Conservation (phyloP, 2,888 invertebrate species). For the Gortyna flavago region DNA sequence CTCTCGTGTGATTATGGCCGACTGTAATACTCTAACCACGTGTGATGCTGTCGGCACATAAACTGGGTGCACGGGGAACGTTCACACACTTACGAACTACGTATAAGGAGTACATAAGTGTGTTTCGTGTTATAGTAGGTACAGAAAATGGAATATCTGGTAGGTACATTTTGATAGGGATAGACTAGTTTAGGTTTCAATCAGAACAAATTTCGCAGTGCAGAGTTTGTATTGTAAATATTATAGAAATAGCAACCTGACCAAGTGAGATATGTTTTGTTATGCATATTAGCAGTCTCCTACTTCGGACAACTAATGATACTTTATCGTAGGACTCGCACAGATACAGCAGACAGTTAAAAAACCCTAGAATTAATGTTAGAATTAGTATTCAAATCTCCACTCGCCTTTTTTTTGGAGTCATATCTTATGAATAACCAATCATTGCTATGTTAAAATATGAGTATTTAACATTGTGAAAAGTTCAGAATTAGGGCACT, state of each 20-base stretch:
- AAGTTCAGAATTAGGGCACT: conserved; percentile 21
- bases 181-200: not conserved
- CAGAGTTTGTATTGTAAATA: conserved; percentile 1
- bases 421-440: not conserved
- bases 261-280: not conserved
- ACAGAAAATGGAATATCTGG: conserved; percentile 5
- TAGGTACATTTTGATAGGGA: conserved; percentile 1
- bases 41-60: conserved; percentile 13
- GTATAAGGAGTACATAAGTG: not conserved
- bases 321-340: not conserved
- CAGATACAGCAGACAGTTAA: not conserved
- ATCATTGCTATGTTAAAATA: not conserved
- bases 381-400: not conserved
- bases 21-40: conserved; percentile 11
- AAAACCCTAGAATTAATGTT: not conserved
- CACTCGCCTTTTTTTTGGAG: not conserved
- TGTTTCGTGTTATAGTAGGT: conserved; percentile 16
- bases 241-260: not conserved
- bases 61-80: conserved; percentile 22
- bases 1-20: conserved; percentile 6
- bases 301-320: not conserved
- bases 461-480: not conserved
- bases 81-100: not conserved
- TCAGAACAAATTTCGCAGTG: conserved; percentile 1
- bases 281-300: not conserved